phyloP scores from a whole-genome alignment of 2,113 vertebrate genomes.

The Macrotus californicus region DNA sequence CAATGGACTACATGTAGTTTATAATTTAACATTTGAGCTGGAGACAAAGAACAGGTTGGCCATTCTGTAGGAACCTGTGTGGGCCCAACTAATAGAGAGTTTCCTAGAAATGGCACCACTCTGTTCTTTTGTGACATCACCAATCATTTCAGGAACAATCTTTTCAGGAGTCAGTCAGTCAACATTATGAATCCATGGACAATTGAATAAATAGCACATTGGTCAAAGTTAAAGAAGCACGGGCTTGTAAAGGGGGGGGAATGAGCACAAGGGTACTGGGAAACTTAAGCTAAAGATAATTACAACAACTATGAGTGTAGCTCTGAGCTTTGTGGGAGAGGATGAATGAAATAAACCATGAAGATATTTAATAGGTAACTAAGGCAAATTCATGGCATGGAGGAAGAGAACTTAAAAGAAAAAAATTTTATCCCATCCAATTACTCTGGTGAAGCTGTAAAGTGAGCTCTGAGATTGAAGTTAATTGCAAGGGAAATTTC shows the following conservation, averaged over 20 bases:
- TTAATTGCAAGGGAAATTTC: slow-evolving; percentile 27
- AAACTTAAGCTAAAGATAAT: background rate
- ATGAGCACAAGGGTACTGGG: background rate
- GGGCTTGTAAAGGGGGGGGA: background rate
- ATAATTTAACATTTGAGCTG: background rate
- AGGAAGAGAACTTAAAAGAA: background rate
- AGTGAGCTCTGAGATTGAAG: background rate
- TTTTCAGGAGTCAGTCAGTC: background rate
- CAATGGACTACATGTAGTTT: background rate
- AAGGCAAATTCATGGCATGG: background rate
- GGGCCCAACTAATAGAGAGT: background rate
- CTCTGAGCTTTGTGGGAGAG: background rate
- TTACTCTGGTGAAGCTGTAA: background rate
- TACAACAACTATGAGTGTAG: background rate
- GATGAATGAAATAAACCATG: background rate
- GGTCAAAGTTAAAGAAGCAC: background rate
- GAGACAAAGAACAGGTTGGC: background rate
- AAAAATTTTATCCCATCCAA: background rate
- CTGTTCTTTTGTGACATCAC: background rate
- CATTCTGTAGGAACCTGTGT: background rate
- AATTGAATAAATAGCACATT: background rate
- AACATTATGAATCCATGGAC: background rate
- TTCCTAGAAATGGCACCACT: background rate
- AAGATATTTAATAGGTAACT: background rate
- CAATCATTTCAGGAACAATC: background rate